Percentiles rank a stretch among this genome's conserved stretches.
Evolutionary conservation across 1,140 invertebrate genomes (phyloP).

Genomic region (Meteorus sp.): DNA sequence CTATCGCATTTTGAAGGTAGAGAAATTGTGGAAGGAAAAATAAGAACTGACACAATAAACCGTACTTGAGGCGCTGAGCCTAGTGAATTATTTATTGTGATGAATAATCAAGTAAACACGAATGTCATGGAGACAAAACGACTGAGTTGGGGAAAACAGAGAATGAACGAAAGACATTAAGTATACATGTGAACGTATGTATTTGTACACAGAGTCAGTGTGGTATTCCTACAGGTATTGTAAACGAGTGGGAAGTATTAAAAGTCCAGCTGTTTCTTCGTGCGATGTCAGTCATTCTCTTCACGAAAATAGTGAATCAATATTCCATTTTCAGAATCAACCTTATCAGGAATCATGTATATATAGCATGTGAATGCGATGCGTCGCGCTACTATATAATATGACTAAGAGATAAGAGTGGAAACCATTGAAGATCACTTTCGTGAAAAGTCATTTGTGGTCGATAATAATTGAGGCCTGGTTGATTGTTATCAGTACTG

Average conservation of each 20-base stretch:
- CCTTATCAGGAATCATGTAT: not conserved
- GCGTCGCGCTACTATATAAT: too few relatives aligned
- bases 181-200: not conserved
- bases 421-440: too few relatives aligned
- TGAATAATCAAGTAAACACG: conserved; percentile 9
- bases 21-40: too few relatives aligned
- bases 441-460: too few relatives aligned
- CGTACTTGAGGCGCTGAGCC: not conserved
- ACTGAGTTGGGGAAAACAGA: not conserved
- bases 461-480: too few relatives aligned
- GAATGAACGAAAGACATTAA: not conserved
- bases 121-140: not conserved
- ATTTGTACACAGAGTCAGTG: not conserved
- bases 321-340: conserved; percentile 20
- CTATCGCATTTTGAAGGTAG: too few relatives aligned
- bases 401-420: too few relatives aligned
- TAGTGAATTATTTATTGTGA: conserved; percentile 11
- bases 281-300: not conserved
- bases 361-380: too few relatives aligned
- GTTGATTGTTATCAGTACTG: too few relatives aligned
- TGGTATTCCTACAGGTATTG: not conserved
- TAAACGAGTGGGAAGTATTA: not conserved
- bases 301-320: conserved; percentile 1
- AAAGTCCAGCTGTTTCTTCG: not conserved
- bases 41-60: not conserved